A percentile compares a stretch with the other conserved stretches of the same genome.
phyloP scores from a whole-genome alignment of 2,888 invertebrate genomes.

The Entomobrya multifasciata region DNA sequence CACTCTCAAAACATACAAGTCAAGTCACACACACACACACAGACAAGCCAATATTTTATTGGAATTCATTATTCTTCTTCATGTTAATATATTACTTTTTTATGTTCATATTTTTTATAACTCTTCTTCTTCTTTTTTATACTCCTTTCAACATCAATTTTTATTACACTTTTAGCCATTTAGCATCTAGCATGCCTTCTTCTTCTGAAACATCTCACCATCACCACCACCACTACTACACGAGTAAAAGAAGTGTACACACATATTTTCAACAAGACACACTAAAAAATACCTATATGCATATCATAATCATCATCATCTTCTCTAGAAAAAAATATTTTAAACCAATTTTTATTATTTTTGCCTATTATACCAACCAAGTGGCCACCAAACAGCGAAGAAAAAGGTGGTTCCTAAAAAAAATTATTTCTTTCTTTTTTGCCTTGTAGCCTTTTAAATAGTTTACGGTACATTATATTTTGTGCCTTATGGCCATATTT shows the following conservation, averaged over 20 bases:
- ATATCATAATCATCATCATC: neutral
- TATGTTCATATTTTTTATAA: too few species aligned
- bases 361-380: too few species aligned
- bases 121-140: neutral
- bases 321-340: neutral
- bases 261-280: too few species aligned
- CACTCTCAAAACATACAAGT: too few species aligned
- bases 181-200: neutral
- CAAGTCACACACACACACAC: too few species aligned
- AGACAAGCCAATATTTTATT: too few species aligned
- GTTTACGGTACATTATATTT: neutral
- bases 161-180: neutral
- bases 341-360: conserved; percentile 28
- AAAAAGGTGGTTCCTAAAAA: conserved; percentile 37
- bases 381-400: too few species aligned
- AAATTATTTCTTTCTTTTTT: too few species aligned
- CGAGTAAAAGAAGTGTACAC: neutral
- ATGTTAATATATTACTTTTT: too few species aligned
- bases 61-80: too few species aligned
- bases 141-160: neutral
- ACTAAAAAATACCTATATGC: neutral
- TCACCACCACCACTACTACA: neutral
- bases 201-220: neutral
- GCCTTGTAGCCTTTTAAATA: conserved; percentile 33
- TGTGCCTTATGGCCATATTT: conserved; percentile 34